A percentile compares a stretch with the other conserved stretches of the same genome.
phyloP scores from a whole-genome alignment of 2,797 vertebrate genomes.

The Notolabrus celidotus region DNA sequence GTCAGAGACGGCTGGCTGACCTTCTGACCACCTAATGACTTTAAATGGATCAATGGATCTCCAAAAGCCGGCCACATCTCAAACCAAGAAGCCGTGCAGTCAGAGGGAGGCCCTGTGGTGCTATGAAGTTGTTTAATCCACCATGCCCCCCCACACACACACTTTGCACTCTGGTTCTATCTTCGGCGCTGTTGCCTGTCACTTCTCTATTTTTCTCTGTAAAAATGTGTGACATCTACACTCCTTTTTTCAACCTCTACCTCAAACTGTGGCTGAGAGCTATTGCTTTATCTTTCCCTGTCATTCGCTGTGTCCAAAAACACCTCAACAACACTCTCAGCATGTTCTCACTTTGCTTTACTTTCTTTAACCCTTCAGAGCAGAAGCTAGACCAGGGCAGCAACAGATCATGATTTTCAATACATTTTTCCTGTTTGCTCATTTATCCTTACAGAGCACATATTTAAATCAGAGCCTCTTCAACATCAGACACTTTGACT shows the following conservation, averaged over 20 bases:
- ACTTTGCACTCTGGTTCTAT: slow-evolving; percentile 20
- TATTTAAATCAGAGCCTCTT: too few species aligned
- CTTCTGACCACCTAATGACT: slow-evolving; percentile 75
- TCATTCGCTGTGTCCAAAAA: slow-evolving; percentile 31
- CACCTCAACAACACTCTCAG: slow-evolving; percentile 30
- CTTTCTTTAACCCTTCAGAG: not conserved
- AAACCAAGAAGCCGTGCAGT: slow-evolving; percentile 11
- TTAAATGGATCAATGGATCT: slow-evolving; percentile 77
- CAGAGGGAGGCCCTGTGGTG: slow-evolving; percentile 2
- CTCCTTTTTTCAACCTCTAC: not conserved
- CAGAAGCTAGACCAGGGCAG: not conserved
- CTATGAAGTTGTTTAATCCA: not conserved
- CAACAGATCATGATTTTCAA: too few species aligned
- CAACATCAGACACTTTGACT: too few species aligned
- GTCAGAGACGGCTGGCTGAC: slow-evolving; percentile 75
- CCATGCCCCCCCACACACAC: slow-evolving; percentile 14
- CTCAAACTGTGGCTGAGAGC: too few species aligned
- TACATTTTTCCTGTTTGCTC: too few species aligned
- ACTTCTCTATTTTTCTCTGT: slow-evolving; percentile 3
- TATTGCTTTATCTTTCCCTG: slow-evolving; percentile 4
- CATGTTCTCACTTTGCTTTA: slow-evolving; percentile 19
- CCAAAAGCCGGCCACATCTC: slow-evolving; percentile 36
- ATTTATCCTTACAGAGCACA: too few species aligned
- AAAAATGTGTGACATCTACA: slow-evolving; percentile 2
- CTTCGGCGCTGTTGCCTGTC: slow-evolving; percentile 25